Evolutionary conservation across 2,113 vertebrate genomes (phyloP).

Genomic region (Neogobius melanostomus): DNA sequence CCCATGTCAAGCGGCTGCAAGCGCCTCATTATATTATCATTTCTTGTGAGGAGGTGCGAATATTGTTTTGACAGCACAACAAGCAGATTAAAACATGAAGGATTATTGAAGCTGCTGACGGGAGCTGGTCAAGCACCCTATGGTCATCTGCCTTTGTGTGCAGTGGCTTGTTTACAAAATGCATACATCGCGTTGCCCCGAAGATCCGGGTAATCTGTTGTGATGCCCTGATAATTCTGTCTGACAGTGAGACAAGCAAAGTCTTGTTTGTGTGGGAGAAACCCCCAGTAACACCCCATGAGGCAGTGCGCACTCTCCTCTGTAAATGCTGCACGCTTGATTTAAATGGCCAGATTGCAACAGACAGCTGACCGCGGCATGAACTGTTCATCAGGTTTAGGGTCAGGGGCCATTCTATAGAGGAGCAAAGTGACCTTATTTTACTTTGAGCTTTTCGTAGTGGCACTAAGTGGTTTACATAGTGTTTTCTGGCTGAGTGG

Average conservation of each 20-base stretch:
- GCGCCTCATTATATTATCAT: neutral
- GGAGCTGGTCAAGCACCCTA: neutral
- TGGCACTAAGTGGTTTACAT: neutral
- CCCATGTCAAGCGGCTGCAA: constrained; percentile 1
- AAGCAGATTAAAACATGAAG: constrained; percentile 15
- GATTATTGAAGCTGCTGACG: constrained; percentile 29
- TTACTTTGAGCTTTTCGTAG: neutral
- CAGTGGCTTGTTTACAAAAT: constrained; percentile 30
- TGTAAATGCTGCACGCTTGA: constrained; percentile 9
- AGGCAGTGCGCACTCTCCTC: neutral
- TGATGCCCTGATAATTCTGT: constrained; percentile 16
- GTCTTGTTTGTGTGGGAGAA: constrained; percentile 30
- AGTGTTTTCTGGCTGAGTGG: constrained; percentile 1
- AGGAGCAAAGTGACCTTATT: constrained; percentile 17
- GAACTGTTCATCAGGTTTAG: constrained; percentile 22
- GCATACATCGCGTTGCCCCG: neutral
- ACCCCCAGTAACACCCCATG: neutral
- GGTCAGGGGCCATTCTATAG: constrained; percentile 10
- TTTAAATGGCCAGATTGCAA: constrained; percentile 7
- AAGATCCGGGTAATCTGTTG: constrained; percentile 25
- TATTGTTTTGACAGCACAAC: constrained; percentile 8
- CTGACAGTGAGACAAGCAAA: neutral
- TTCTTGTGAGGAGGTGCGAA: neutral
- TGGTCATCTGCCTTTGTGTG: constrained; percentile 19
- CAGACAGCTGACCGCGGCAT: constrained; percentile 24